Base-by-base conservation (phyloP, 1,140 invertebrate species). In the Batillaria attramentaria region DNA sequence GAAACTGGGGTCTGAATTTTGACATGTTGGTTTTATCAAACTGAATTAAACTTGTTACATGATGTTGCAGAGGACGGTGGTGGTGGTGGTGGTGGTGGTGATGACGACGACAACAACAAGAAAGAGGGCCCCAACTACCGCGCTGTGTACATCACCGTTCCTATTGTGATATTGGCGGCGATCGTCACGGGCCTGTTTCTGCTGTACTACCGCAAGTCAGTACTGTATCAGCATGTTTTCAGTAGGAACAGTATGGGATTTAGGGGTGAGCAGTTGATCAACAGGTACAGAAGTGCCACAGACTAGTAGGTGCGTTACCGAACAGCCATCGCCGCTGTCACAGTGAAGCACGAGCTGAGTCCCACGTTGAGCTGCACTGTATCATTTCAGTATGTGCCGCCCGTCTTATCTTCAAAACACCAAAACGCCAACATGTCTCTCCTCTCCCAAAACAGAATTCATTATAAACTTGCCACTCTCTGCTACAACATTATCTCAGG, bases 181-280 rank as follows among this genome's bases (percentile, higher is more conserved):
- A 8, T 82, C 18, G 79, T 85, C 35, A 80, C 80, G 6, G 37
- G 46, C 39, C 54, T 85, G 16, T 75, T 83, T 31, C 69, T 85
- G n/a, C 6, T 83, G 39, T 83, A 84, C 62, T 85, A 83, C 60
- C 78, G 75, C 54, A 81, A 76, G 84, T 85, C 65, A 73, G 76
- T 39, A 42, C 24, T 35, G 35, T 37, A 66, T 39, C 6, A n/a
- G n/a, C n/a, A n/a, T n/a, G n/a, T n/a, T n/a, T n/a, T n/a, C n/a
- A n/a, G n/a, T n/a, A n/a, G n/a, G n/a, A n/a, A n/a, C n/a, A n/a
- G n/a, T n/a, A n/a, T n/a, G n/a, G n/a, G n/a, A n/a, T n/a, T n/a
- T n/a, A n/a, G n/a, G 8, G 8, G 18, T 41, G 28, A 13, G 10
- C 0, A 20, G 57, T 6, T 10, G 24, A 18, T 62, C 0, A 20